phyloP scores from a whole-genome alignment of 1,140 invertebrate genomes.

The Pteromalus puparum region DNA sequence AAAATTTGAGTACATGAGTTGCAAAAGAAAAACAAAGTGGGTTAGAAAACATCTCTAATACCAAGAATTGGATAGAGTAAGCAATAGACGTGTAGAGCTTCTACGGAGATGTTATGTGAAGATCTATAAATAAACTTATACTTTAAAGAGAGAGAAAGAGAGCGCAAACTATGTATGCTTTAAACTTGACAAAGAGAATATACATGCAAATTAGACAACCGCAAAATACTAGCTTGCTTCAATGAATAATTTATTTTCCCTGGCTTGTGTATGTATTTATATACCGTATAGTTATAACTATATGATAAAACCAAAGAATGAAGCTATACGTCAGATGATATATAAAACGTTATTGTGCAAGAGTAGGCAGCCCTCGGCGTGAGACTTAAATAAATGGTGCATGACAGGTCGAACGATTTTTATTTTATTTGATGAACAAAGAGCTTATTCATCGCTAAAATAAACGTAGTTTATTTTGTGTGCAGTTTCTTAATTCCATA shows the following conservation, averaged over 20 bases:
- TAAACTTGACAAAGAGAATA: constrained; percentile 4
- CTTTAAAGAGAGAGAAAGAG: not conserved
- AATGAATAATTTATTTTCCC: too few species aligned
- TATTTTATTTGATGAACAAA: not conserved
- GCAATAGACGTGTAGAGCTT: constrained; percentile 1
- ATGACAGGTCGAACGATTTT: not conserved
- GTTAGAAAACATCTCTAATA: constrained; percentile 14
- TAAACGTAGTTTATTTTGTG: too few species aligned
- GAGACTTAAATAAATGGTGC: not conserved
- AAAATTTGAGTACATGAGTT: constrained; percentile 5
- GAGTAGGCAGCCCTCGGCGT: too few species aligned
- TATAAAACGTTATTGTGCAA: too few species aligned
- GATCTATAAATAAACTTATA: not conserved
- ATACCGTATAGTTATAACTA: too few species aligned
- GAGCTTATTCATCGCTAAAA: too few species aligned
- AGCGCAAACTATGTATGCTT: not conserved
- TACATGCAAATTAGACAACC: not conserved
- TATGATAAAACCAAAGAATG: too few species aligned
- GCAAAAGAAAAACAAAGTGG: not conserved
- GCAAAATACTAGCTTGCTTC: too few species aligned
- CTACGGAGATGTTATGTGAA: constrained; percentile 3
- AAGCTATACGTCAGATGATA: too few species aligned
- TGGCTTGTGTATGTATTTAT: too few species aligned
- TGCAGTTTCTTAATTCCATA: too few species aligned
- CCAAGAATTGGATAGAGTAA: constrained; percentile 20